Conservation (phyloP, 2,888 invertebrate species). For the Lasioglossum marginatum region DNA sequence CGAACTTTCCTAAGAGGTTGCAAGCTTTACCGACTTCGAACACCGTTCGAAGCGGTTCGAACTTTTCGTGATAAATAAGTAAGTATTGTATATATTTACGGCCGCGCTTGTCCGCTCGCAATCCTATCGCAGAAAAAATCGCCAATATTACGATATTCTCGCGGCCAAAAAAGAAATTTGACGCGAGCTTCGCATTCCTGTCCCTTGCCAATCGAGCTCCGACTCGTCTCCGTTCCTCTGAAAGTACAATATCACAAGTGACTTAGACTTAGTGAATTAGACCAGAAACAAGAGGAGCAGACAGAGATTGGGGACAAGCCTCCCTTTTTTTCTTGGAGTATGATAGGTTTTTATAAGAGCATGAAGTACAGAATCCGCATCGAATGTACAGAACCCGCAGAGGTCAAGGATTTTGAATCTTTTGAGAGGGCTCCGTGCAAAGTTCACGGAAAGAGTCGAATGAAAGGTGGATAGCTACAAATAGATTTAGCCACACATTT, state of each 20-base stretch:
- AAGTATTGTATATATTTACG: not conserved
- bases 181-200: not conserved
- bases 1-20: constrained; percentile 8
- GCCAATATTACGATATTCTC: not conserved
- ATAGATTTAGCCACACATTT: not conserved
- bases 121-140: not conserved
- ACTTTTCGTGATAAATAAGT: not conserved
- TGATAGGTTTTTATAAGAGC: not conserved
- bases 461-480: not conserved
- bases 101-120: not conserved
- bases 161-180: not conserved
- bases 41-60: not conserved
- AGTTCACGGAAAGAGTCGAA: not conserved
- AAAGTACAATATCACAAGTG: not conserved
- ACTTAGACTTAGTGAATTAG: too few species aligned
- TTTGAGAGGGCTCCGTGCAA: not conserved
- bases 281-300: not conserved
- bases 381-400: not conserved
- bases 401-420: not conserved
- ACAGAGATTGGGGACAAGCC: not conserved
- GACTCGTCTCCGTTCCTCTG: too few species aligned
- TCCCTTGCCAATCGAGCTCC: too few species aligned
- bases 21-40: not conserved
- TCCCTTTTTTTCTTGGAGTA: not conserved
- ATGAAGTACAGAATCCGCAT: not conserved